Evolutionary conservation across 2,888 invertebrate genomes (phyloP), one percentile per base, ranked within the genome.

Genomic region (Tenthredo notha): DNA sequence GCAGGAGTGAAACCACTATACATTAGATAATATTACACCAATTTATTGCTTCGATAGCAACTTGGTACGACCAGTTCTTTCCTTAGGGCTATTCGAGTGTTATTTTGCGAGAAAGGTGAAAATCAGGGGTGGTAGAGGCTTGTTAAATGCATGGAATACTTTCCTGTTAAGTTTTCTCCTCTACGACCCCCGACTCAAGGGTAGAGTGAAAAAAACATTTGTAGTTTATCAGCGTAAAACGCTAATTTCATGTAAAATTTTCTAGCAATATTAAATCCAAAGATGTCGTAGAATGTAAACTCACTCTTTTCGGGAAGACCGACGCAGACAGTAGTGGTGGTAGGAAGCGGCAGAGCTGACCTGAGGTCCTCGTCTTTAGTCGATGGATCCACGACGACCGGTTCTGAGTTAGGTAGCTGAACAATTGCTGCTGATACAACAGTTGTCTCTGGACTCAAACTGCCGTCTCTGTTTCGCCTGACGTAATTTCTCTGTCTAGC

Each of bases 401-500:
- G 88, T 54, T 90, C 90, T 6, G 72, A 43, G 37, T 50, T 65
- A 43, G 40, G 37, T 10, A n/a, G 84, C 43, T 43, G 72, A 43
- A 40, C 37, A 0, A 74, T 40, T 21, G 87, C 87, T 58, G 87
- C 85, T 54, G 85, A 84, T 21, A 80, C 47, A 29, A 85, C 78
- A 29, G 87, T 86, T 12, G 84, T 77, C 88, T 95, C 95, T 47
- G 95, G 96, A 92, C 95, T 96, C 90, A 94, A 94, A 40, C 95
- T 95, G 88, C 94, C 94, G 87, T 95, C 95, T 87, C 95, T 94
- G 92, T 96, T 96, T 85, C 96, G 94, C 85, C 96, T 94, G 91
- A 96, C 94, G 94, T 96, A 96, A 92, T 95, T 95, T 84, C 96
- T 94, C 90, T 95, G 92, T 88, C 93, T 92, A 77, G 92, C 88